Conservation (phyloP, 2,888 invertebrate species). For the Ophion slaviceki region DNA sequence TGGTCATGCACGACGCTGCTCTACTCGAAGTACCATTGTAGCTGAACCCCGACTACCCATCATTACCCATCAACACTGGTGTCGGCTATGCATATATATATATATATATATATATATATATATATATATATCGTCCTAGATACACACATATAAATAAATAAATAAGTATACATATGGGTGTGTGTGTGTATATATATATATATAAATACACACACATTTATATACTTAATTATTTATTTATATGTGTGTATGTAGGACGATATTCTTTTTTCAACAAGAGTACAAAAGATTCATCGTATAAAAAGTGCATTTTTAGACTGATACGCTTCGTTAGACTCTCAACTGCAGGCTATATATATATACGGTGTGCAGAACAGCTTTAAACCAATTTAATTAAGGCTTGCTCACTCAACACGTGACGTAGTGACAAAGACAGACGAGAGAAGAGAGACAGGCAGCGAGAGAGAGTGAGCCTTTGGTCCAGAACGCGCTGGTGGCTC, state of each 20-base stretch:
- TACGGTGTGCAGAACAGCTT: slow-evolving; percentile 62
- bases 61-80: too few species aligned
- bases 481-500: slow-evolving; percentile 63
- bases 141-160: too few species aligned
- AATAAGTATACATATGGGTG: neutral
- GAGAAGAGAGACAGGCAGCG: slow-evolving; percentile 45
- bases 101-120: too few species aligned
- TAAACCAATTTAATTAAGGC: slow-evolving; percentile 73
- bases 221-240: neutral
- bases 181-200: neutral
- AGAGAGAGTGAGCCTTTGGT: slow-evolving; percentile 67
- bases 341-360: slow-evolving; percentile 25
- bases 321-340: slow-evolving; percentile 47
- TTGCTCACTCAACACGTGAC: slow-evolving; percentile 65
- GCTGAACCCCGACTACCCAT: too few species aligned
- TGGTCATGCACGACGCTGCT: too few species aligned
- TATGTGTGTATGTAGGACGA: too few species aligned
- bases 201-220: neutral
- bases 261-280: slow-evolving; percentile 1
- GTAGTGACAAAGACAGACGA: slow-evolving; percentile 46
- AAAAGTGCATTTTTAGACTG: slow-evolving; percentile 31
- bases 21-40: too few species aligned
- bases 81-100: too few species aligned
- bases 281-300: slow-evolving; percentile 15
- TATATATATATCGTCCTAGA: too few species aligned